Conservation (phyloP, 1,140 invertebrate genomes). For the Drosophila leontia region DNA sequence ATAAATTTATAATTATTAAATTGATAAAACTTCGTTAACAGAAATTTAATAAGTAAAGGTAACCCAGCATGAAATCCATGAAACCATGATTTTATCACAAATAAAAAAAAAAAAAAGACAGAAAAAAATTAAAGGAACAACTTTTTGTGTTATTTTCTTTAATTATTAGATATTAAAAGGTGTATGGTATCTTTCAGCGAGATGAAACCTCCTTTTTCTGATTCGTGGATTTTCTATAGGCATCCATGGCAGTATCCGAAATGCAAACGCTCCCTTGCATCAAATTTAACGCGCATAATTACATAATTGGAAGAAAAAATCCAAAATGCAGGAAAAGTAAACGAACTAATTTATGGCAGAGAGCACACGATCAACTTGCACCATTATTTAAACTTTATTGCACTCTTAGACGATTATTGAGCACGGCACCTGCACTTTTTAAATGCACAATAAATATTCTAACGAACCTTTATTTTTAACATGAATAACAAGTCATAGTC, state of each 20-base stretch:
- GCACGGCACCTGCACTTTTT: slow-evolving; percentile 16
- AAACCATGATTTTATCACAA: too few relatives aligned
- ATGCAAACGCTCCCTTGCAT: slow-evolving; percentile 8
- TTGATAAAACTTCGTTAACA: background rate
- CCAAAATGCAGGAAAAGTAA: slow-evolving; percentile 29
- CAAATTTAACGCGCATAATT: slow-evolving; percentile 19
- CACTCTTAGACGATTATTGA: slow-evolving; percentile 7
- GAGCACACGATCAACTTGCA: slow-evolving; percentile 11
- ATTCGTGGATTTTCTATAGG: slow-evolving; percentile 18
- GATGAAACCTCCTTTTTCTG: slow-evolving; percentile 16
- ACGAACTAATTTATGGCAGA: slow-evolving; percentile 6
- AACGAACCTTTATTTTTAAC: background rate
- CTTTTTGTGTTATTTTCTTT: background rate
- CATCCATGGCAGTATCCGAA: slow-evolving; percentile 15
- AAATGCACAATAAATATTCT: slow-evolving; percentile 17
- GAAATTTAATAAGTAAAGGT: background rate
- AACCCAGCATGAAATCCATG: background rate
- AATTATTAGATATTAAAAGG: slow-evolving; percentile 18
- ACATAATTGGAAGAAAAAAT: slow-evolving; percentile 25
- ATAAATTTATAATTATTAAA: background rate
- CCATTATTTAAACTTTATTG: slow-evolving; percentile 16
- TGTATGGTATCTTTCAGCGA: slow-evolving; percentile 22
- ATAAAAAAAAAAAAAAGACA: background rate
- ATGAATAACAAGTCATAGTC: background rate
- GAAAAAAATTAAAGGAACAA: too few relatives aligned